Base-by-base conservation (phyloP, 2,888 invertebrate genomes). In the Sericinus montela region DNA sequence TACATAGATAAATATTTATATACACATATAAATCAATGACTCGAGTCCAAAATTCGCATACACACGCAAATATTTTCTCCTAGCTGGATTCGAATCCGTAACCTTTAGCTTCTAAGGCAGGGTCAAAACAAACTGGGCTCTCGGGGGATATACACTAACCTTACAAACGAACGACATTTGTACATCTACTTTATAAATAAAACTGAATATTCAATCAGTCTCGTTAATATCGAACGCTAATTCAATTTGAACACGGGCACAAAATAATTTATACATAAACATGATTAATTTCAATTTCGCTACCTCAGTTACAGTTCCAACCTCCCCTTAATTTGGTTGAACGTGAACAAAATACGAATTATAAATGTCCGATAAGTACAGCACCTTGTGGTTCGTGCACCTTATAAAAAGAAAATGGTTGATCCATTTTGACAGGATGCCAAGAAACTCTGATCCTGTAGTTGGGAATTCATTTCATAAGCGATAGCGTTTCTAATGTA, bases 401-500 rank as follows among this genome's bases (percentile, higher is more conserved):
- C 48, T 62, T 53, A 54, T 63, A 58, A 65, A 66, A 70, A 69
- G 60, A 69, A 72, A 72, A 72, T 65, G 59, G 65, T 62, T 71
- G 66, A 76, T 72, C 65, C 66, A 64, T 72, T 74, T 67, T 66
- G 71, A 67, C 67, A 62, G 67, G 59, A 58, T 57, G 64, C 63
- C 60, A 64, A 70, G 71, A 67, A 71, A 67, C 63, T 56, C 50
- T 52, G 56, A 56, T 40, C 19, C 48, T 54, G 55, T 45, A 36
- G 39, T 37, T 52, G 16, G 8, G 5, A 40, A 32, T 11, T 0
- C 45, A 62, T 65, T 52, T 35, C 25, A 60, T n/a, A 39, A 55
- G 62, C 57, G 49, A 2, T 1, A 61, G 70, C 69, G 67, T n/a
- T 16, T 10, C n/a, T 41, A 11, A 30, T 30, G n/a, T 5, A 32